Percentiles rank a stretch among this genome's conserved stretches.
phyloP scores from a whole-genome alignment of 2,888 invertebrate species.

The Tridacna gigas region DNA sequence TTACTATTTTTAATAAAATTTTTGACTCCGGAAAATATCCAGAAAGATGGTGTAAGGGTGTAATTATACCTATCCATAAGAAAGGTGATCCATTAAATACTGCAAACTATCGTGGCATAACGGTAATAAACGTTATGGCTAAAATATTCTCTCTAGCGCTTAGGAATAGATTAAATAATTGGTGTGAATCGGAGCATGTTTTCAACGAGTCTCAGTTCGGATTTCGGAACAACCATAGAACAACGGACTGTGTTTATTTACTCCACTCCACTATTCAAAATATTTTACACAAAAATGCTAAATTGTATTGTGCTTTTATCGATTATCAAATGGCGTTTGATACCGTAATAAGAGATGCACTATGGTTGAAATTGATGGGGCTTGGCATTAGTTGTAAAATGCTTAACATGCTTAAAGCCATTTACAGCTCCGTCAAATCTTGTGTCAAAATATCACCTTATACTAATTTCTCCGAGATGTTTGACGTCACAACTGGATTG shows the following conservation, averaged over 20 bases:
- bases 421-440: neutral
- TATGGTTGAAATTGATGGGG: neutral
- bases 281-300: conserved; percentile 1
- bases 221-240: neutral
- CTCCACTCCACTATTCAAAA: conserved; percentile 14
- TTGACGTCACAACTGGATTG: conserved; percentile 5
- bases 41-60: neutral
- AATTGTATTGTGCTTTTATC: conserved; percentile 16
- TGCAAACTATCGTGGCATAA: conserved; percentile 9
- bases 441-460: neutral
- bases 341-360: neutral
- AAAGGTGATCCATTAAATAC: neutral
- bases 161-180: conserved; percentile 7
- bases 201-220: conserved; percentile 11
- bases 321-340: conserved; percentile 16
- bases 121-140: neutral
- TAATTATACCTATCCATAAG: conserved; percentile 8
- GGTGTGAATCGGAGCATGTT: neutral
- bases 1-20: neutral
- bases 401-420: neutral
- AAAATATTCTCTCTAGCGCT: conserved; percentile 3
- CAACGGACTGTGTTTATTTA: conserved; percentile 10
- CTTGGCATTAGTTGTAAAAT: conserved; percentile 9
- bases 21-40: neutral
- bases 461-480: neutral